Conservation (phyloP, 2,888 invertebrate genomes). For the Glaucopsyche alexis region DNA sequence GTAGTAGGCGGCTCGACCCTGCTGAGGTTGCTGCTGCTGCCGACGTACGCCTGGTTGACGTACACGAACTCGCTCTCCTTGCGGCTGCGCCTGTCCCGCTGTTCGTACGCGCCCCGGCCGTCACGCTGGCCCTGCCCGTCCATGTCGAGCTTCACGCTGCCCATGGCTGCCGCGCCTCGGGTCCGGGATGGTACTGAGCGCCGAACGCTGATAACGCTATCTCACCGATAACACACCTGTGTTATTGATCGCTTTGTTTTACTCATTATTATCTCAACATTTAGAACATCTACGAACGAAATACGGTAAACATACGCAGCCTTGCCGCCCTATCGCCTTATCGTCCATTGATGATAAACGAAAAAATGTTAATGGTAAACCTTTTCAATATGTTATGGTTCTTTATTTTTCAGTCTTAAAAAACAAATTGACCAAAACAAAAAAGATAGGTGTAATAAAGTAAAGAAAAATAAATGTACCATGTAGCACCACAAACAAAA, state of each 20-base stretch:
- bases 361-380: too few relatives aligned
- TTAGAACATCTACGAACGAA: background rate
- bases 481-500: background rate
- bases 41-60: slow-evolving; percentile 61
- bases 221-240: slow-evolving; percentile 23
- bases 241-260: slow-evolving; percentile 27
- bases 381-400: too few relatives aligned
- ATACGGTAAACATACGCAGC: background rate
- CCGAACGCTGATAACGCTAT: slow-evolving; percentile 17
- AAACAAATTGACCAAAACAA: background rate
- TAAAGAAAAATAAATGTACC: background rate
- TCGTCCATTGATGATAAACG: too few relatives aligned
- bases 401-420: too few relatives aligned
- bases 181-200: slow-evolving; percentile 15
- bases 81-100: background rate
- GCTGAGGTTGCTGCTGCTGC: slow-evolving; percentile 54
- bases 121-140: background rate
- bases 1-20: slow-evolving; percentile 50
- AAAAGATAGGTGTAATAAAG: background rate
- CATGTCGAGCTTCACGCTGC: slow-evolving; percentile 11
- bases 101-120: background rate
- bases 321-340: background rate
- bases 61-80: slow-evolving; percentile 53
- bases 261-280: slow-evolving; percentile 8
- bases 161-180: background rate